Conservation (phyloP, 2,113 vertebrate species). For the Cyanoramphus novaezelandiae region DNA sequence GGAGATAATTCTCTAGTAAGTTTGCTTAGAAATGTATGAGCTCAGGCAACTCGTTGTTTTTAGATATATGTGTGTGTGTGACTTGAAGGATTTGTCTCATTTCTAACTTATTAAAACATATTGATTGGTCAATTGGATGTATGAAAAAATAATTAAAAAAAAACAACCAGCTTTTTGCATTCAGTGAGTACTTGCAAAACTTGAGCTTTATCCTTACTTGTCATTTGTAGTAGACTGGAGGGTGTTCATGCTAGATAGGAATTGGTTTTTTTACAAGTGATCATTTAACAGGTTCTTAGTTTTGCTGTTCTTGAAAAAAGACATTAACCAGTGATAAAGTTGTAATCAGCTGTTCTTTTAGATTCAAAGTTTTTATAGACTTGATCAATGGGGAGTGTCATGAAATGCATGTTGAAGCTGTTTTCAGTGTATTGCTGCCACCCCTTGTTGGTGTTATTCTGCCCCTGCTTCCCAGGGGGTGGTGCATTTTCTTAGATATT, state of each 20-base stretch:
- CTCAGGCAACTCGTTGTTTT: background rate
- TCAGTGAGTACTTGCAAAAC: background rate
- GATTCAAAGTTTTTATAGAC: background rate
- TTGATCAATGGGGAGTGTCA: background rate
- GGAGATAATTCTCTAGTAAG: background rate
- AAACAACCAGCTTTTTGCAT: background rate
- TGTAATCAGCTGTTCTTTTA: slow-evolving; percentile 27
- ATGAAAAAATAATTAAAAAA: background rate
- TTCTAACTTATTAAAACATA: background rate
- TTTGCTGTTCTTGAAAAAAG: background rate
- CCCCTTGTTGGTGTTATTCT: background rate
- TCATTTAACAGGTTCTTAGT: slow-evolving; percentile 21
- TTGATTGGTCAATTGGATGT: background rate
- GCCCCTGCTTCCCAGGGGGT: background rate
- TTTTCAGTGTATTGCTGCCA: background rate
- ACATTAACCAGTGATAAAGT: background rate
- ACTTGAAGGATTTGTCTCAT: background rate
- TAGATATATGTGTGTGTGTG: background rate
- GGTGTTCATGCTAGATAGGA: background rate
- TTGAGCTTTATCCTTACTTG: background rate
- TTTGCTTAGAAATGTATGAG: background rate
- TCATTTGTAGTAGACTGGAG: background rate
- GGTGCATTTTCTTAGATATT: background rate
- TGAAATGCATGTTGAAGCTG: background rate
- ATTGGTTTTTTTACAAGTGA: background rate